Conservation (phyloP, 2,113 vertebrate genomes). For the Danio rerio region DNA sequence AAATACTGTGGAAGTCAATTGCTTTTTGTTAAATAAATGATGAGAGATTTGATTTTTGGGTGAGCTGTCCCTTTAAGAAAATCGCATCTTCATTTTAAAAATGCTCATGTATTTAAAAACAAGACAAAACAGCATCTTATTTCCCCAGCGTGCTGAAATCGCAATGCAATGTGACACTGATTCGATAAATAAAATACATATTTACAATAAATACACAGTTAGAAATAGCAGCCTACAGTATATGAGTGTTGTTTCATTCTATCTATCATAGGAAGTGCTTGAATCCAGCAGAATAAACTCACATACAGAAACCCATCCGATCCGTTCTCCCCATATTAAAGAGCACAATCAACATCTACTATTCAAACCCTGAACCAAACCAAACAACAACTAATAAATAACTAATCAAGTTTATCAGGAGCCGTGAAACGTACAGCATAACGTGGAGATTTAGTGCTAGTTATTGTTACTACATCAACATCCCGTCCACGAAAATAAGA, state of each 20-base stretch:
- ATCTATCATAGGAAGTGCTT: constrained; percentile 82
- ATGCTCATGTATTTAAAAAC: too few species aligned
- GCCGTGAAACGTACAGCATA: constrained; percentile 73
- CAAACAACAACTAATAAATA: constrained; percentile 80
- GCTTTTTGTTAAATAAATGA: too few species aligned
- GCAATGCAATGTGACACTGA: constrained; percentile 49
- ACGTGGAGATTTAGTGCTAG: constrained; percentile 70
- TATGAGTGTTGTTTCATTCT: constrained; percentile 75
- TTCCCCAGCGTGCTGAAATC: constrained; percentile 39
- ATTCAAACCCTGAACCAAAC: constrained; percentile 79
- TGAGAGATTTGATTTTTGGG: too few species aligned
- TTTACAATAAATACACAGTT: constrained; percentile 83
- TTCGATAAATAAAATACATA: constrained; percentile 80
- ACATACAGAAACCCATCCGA: constrained; percentile 75
- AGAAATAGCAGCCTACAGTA: constrained; percentile 85
- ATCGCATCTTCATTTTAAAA: too few species aligned
- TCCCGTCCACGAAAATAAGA: background rate
- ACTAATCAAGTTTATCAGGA: constrained; percentile 85
- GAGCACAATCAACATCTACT: constrained; percentile 69
- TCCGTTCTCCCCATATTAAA: constrained; percentile 69
- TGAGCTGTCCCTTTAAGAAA: too few species aligned
- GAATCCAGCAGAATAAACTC: constrained; percentile 64
- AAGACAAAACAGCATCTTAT: too few species aligned
- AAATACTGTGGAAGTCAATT: too few species aligned
- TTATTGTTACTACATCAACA: constrained; percentile 31